phyloP scores from a whole-genome alignment of 2,888 invertebrate genomes.

The Oegoconia quadripuncta region DNA sequence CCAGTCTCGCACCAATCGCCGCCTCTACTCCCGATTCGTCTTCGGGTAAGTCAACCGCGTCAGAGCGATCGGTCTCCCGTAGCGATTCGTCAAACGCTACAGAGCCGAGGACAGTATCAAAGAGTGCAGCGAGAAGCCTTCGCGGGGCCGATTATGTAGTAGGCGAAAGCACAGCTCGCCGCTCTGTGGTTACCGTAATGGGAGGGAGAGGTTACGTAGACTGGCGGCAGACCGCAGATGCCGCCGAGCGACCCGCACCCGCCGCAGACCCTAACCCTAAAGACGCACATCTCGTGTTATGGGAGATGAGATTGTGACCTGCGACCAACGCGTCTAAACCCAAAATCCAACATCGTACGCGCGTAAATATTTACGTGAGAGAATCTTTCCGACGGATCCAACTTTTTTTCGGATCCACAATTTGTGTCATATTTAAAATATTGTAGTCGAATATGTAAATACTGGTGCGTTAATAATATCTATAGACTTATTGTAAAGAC shows the following conservation, averaged over 20 bases:
- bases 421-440: slow-evolving; percentile 53
- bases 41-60: slow-evolving; percentile 59
- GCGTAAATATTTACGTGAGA: slow-evolving; percentile 25
- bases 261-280: slow-evolving; percentile 86
- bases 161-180: slow-evolving; percentile 73
- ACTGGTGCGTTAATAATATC: slow-evolving; percentile 19
- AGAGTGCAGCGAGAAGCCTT: slow-evolving; percentile 57
- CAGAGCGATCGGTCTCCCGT: slow-evolving; percentile 58
- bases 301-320: slow-evolving; percentile 83
- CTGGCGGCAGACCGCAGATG: slow-evolving; percentile 87
- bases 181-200: slow-evolving; percentile 91
- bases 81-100: slow-evolving; percentile 46
- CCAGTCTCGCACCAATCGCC: slow-evolving; percentile 76
- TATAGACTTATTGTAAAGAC: slow-evolving; percentile 27
- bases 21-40: slow-evolving; percentile 66
- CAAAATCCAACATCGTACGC: slow-evolving; percentile 9
- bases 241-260: slow-evolving; percentile 74
- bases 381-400: slow-evolving; percentile 23
- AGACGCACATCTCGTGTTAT: slow-evolving; percentile 93
- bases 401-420: slow-evolving; percentile 24
- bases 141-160: slow-evolving; percentile 65
- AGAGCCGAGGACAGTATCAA: slow-evolving; percentile 36
- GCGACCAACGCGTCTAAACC: slow-evolving; percentile 1
- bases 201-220: slow-evolving; percentile 94
- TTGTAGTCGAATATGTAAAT: slow-evolving; percentile 34